These are phyloP conservation scores for Thamnophis elegans DNA, from an alignment of 2,797 vertebrate genomes.

Conservation along the genomic window DNA sequence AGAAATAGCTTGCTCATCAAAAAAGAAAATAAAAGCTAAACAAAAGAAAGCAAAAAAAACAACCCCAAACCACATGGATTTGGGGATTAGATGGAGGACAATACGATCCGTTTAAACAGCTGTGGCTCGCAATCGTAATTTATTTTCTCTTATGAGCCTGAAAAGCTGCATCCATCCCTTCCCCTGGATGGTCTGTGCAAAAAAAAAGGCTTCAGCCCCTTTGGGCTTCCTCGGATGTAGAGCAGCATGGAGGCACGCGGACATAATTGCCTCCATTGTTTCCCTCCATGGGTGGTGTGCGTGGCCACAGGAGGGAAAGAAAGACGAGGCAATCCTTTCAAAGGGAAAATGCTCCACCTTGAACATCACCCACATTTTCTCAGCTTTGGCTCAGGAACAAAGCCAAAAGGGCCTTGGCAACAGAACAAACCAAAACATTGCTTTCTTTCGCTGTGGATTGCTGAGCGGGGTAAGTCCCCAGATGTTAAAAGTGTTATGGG, in stretches of 20 bases:
- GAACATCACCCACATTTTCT: constrained; percentile 59
- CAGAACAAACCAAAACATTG: constrained; percentile 60
- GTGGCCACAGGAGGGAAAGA: constrained; percentile 11
- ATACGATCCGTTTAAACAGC: constrained; percentile 25
- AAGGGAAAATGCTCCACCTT: constrained; percentile 61
- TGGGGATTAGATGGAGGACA: not conserved
- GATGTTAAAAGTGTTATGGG: constrained; percentile 50
- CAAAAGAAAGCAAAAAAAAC: not conserved
- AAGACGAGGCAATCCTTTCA: constrained; percentile 44
- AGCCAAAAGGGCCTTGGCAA: constrained; percentile 59
- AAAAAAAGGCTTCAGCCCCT: constrained; percentile 38
- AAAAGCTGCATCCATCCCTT: not conserved
- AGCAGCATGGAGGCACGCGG: not conserved
- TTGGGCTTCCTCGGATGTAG: constrained; percentile 26
- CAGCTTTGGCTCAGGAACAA: constrained; percentile 63
- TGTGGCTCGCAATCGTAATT: constrained; percentile 12
- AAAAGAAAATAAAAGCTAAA: not conserved
- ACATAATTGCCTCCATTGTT: constrained; percentile 59
- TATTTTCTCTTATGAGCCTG: constrained; percentile 21
- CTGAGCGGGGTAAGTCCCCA: constrained; percentile 54
- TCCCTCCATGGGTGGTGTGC: constrained; percentile 62
- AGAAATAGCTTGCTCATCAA: not conserved
- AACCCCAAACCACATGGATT: not conserved
- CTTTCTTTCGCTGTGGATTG: constrained; percentile 56
- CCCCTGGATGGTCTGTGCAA: constrained; percentile 39